Evolutionary conservation across 2,888 invertebrate species (phyloP), one percentile per base, ranked within the genome.

Genomic region (Orchesellides sinensis): DNA sequence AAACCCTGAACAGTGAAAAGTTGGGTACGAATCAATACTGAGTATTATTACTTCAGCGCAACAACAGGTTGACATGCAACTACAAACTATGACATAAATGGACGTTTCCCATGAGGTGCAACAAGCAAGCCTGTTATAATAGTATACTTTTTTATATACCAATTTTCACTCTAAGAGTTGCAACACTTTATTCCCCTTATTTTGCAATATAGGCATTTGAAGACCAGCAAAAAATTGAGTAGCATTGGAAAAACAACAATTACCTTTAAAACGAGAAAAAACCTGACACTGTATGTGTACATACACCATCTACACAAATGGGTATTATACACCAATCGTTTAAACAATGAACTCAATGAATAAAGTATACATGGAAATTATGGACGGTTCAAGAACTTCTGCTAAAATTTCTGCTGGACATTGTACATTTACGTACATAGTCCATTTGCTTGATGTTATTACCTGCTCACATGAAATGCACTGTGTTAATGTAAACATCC

Each of bases 21-120:
- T n/a, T n/a, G n/a, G n/a, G n/a, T n/a, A n/a, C n/a, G n/a, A n/a
- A n/a, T n/a, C n/a, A n/a, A n/a, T n/a, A n/a, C n/a, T n/a, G n/a
- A n/a, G n/a, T n/a, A n/a, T n/a, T n/a, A n/a, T n/a, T n/a, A n/a
- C n/a, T n/a, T n/a, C 25, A 49, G 59, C 27, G 32, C 59, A 59
- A 59, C 25, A 52, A 59, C 25, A 52, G 49, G 35, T 63, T 40
- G 63, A 21, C 52, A 19, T 59, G 54, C 14, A 29, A 25, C 32
- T 52, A 74, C 25, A 40, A 66, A 75, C 27, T 75, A 54, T 75
- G 75, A 75, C 75, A 75, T 56, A 65, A 74, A 21, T 56, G 66
- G 66, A 75, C 40, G 75, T 75, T 75, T 75, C 75, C 52, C 73
- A 27, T 63, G 63, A 35, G 14, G 25, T 17, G 40, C 12, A 27